These are phyloP conservation scores for Phortica okadai DNA, from an alignment of 2,888 invertebrate species.

Conservation along the genomic window DNA sequence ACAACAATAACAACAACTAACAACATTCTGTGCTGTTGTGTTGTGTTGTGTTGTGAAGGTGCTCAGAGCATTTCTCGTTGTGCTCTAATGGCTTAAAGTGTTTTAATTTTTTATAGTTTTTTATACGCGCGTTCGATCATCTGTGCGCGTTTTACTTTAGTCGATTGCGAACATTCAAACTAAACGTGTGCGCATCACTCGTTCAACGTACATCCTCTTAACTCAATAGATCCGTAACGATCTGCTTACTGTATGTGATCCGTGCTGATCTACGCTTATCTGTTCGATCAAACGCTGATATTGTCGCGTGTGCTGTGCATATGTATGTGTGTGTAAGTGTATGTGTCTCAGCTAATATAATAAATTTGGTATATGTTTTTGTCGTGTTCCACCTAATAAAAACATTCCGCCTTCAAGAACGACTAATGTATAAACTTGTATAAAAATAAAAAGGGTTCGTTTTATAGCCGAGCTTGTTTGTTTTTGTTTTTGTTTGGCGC, in stretches of 20 bases:
- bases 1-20: neutral
- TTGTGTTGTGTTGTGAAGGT: neutral
- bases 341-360: neutral
- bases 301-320: conserved; percentile 18
- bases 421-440: neutral
- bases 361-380: conserved; percentile 17
- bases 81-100: conserved; percentile 31
- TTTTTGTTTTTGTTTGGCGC: conserved; percentile 18
- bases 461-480: neutral
- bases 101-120: conserved; percentile 27
- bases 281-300: no score
- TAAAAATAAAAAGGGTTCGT: conserved; percentile 13
- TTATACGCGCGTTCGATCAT: neutral
- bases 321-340: neutral
- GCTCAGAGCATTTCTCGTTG: neutral
- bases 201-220: neutral
- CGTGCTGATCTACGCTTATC: neutral
- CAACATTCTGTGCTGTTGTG: conserved; percentile 1
- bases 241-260: neutral
- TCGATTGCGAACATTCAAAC: neutral
- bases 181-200: neutral
- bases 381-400: conserved; percentile 21
- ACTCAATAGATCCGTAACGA: neutral
- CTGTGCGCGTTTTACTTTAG: neutral
- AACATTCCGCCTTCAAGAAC: neutral